Base-by-base conservation (phyloP, 2,113 vertebrate genomes). In the Neodon shergylaensis region DNA sequence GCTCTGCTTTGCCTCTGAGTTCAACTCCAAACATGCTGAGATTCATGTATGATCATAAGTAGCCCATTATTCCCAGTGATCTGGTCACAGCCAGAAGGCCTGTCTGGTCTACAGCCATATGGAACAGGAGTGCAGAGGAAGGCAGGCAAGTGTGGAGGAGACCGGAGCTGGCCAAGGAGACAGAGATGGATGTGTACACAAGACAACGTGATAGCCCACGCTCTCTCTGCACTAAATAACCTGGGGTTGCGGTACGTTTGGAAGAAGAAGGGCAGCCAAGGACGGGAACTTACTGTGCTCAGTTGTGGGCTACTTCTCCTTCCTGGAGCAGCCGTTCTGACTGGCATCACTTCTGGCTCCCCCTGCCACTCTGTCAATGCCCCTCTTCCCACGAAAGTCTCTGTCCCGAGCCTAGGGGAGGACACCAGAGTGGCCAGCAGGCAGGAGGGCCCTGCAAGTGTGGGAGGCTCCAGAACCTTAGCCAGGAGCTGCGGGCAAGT, bases 261-360 rank as follows among this genome's bases (percentile, higher is more conserved):
- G 70, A 16, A 42, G 49, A n/a, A 54, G 58, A 44, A n/a, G 4
- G 65, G 6, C 36, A 68, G 33, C 63, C 61, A 68, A n/a, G 39
- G 31, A 24, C 3, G 1, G 31, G 65, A 79, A 95, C 96, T 94
- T 26, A 92, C 95, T 26, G 82, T 26, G 76, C 65, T 31, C 39
- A 6, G 94, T 6, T 44, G 66, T n/a, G 72, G 6, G 87, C 39
- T 85, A 61, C 88, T 49, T 31, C 74, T 70, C 84, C 52, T 74
- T 91, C 72, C 91, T 65, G 39, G 82, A 22, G 82, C n/a, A 47
- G 95, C 39, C 26, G 70, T 39, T 81, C 90, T 68, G 42, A 2
- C 5, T n/a, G 3, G 1, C 77, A 28, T 16, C 58, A 65, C 74
- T 49, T 33, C 61, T 28, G 22, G 76, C 44, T 54, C 61, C 52